Conservation (phyloP, 2,888 invertebrate species). For the Ornithoptera priamus region DNA sequence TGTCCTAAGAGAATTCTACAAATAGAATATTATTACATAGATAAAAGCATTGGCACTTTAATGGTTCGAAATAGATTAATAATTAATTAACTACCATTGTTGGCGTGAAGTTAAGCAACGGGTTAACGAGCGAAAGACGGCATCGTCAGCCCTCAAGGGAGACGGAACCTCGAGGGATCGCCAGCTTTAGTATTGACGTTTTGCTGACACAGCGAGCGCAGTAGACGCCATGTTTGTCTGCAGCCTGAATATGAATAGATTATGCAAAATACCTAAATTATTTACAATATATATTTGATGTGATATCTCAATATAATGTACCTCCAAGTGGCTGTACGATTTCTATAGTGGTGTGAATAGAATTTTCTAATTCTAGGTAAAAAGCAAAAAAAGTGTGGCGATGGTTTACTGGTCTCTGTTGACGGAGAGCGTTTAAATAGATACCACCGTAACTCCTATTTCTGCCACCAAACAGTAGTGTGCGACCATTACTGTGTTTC, state of each 20-base stretch:
- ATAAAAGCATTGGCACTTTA: conserved; percentile 5
- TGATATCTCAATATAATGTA: background rate
- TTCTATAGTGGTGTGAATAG: background rate
- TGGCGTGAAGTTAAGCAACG: conserved; percentile 36
- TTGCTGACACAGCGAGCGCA: conserved; percentile 33
- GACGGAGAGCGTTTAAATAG: too few species aligned
- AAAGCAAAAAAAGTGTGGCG: background rate
- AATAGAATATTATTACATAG: background rate
- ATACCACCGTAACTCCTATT: too few species aligned
- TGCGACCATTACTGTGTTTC: too few species aligned
- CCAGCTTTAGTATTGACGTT: conserved; percentile 36
- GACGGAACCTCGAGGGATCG: conserved; percentile 25
- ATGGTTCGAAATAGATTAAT: conserved; percentile 22
- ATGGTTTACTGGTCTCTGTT: too few species aligned
- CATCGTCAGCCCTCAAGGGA: conserved; percentile 33
- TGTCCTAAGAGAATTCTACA: background rate
- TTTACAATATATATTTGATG: background rate
- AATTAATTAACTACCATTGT: conserved; percentile 29
- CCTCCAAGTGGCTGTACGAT: background rate
- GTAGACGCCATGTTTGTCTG: conserved; percentile 31
- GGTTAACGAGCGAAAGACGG: conserved; percentile 33
- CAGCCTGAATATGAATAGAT: conserved; percentile 19
- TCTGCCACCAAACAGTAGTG: too few species aligned
- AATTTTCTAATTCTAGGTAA: background rate
- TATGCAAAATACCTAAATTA: background rate